Evolutionary conservation across 1,140 invertebrate species (phyloP).

Genomic region (Camponotus pennsylvanicus): DNA sequence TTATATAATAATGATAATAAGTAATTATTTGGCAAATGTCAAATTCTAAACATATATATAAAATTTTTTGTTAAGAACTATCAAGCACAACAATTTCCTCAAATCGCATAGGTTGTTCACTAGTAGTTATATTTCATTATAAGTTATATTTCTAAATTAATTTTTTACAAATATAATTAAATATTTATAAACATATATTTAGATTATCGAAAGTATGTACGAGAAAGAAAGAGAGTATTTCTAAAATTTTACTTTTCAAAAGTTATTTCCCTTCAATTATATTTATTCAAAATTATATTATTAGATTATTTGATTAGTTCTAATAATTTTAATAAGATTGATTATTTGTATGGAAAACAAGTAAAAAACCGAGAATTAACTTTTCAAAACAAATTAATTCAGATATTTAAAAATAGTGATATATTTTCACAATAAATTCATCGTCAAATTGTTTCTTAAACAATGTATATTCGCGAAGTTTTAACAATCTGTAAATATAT

Average conservation of each 20-base stretch:
- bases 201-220: background rate
- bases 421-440: background rate
- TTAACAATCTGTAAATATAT: background rate
- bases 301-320: background rate
- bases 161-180: conserved; percentile 2
- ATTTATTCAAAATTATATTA: background rate
- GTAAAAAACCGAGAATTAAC: background rate
- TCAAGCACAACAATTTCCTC: background rate
- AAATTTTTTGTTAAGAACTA: background rate
- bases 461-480: background rate
- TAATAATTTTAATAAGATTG: conserved; percentile 2
- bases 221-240: no score
- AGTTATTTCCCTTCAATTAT: background rate
- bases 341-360: background rate
- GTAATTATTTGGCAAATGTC: no score
- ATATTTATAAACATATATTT: background rate
- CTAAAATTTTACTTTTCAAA: background rate
- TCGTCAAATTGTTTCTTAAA: conserved; percentile 1
- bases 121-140: background rate
- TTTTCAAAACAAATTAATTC: no score
- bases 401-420: background rate
- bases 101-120: background rate
- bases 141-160: conserved; percentile 17
- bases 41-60: no score
- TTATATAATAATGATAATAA: no score